Base-by-base conservation (phyloP, 2,113 vertebrate genomes). In the Falco punctatus region DNA sequence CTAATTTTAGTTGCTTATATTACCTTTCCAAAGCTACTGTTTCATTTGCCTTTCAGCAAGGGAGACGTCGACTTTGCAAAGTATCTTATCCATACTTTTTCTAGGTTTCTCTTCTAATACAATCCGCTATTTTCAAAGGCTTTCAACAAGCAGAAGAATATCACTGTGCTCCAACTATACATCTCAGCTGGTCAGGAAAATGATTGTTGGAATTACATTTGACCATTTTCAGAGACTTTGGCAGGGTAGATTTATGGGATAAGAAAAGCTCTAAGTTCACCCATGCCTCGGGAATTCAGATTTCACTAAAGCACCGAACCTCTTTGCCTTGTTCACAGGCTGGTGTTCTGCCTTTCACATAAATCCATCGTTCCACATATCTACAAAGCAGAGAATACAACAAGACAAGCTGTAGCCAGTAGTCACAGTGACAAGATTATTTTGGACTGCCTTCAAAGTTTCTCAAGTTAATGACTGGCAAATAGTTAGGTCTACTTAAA, bases 391-490 rank as follows among this genome's bases (percentile, higher is more conserved):
- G 7, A 75, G 40, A 90, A 92, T 80, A 44, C 40, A 87, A 54
- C 23, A 52, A 85, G 92, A 94, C 91, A 96, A 91, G 44, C 24
- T 28, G 7, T 91, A 75, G 73, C 54, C 81, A 93, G 78, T 30
- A 82, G 70, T 75, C 84, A 94, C 62, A 24, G n/a, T 66, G 84
- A 92, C 12, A 21, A 82, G 70, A 94, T 80, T 87, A 82, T 82
- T 95, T 28, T 82, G 62, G 92, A 70, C 54, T 46, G 30, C 42
- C 40, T 85, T 95, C 72, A 72, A 81, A 91, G 73, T 85, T 92
- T 94, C 88, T 89, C 46, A 23, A 54, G 77, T 89, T 93, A 96
- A 96, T 89, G n/a, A 86, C 70, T 65, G 54, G 62, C 35, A 92
- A 77, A 86, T 51, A 92, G 44, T 80, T 86, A 86, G 35, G 35